phyloP scores from a whole-genome alignment of 2,113 vertebrate species.

The Chaenogobius annularis region DNA sequence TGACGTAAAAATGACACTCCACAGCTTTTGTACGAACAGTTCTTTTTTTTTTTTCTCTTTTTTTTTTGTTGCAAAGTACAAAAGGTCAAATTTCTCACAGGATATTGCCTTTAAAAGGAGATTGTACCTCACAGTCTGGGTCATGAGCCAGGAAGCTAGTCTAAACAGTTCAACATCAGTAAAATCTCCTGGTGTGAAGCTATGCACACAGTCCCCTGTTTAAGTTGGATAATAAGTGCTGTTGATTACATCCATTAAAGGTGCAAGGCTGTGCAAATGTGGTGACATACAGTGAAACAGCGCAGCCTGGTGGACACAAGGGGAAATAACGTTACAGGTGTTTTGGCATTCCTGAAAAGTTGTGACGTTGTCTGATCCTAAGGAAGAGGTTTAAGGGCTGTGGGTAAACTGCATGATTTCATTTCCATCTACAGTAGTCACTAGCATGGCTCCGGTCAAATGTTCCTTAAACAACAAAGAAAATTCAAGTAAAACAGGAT shows the following conservation, averaged over 20 bases:
- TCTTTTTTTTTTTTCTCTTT: conserved; percentile 41
- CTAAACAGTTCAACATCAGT: conserved; percentile 47
- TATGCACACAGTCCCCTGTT: not conserved
- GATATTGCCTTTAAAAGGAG: conserved; percentile 47
- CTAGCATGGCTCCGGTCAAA: conserved; percentile 22
- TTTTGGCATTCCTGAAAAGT: not conserved
- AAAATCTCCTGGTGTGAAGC: not conserved
- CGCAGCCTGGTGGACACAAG: conserved; percentile 45
- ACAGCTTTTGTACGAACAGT: conserved; percentile 72
- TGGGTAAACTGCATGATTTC: conserved; percentile 1
- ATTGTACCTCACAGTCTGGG: conserved; percentile 73
- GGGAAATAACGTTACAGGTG: conserved; percentile 19
- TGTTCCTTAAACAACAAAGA: conserved; percentile 21
- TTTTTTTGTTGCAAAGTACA: conserved; percentile 58
- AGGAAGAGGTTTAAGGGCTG: conserved; percentile 5
- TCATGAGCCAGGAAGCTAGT: conserved; percentile 29
- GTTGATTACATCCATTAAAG: conserved; percentile 50
- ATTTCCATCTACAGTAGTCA: conserved; percentile 19
- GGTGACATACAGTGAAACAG: conserved; percentile 49
- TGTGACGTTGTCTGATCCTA: not conserved
- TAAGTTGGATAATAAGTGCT: conserved; percentile 50
- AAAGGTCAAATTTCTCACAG: conserved; percentile 54
- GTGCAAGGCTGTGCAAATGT: conserved; percentile 36
- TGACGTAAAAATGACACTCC: conserved; percentile 68
- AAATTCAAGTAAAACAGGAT: conserved; percentile 77